Percentiles rank a stretch among this genome's conserved stretches.
Evolutionary conservation across 2,113 vertebrate genomes (phyloP).

Genomic region (Ailuropoda melanoleuca): DNA sequence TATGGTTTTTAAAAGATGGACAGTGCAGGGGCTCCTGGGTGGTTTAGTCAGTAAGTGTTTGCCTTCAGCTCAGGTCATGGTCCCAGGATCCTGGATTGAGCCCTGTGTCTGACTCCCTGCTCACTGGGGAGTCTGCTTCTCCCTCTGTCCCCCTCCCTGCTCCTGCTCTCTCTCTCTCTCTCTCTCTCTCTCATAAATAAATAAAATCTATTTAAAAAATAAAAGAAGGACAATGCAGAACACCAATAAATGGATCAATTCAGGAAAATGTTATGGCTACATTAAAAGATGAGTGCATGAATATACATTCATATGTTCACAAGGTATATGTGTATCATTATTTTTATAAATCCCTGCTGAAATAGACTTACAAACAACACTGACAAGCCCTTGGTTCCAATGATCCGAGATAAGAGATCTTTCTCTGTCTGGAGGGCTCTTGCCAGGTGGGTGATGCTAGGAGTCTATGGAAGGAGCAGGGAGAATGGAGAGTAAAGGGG

Average conservation of each 20-base stretch:
- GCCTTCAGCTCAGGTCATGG: neutral
- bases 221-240: neutral
- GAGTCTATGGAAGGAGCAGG: neutral
- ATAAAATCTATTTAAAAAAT: neutral
- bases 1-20: neutral
- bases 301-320: neutral
- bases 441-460: neutral
- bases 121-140: neutral
- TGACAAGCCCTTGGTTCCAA: neutral
- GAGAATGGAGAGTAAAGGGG: neutral
- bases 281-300: neutral
- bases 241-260: neutral
- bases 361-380: neutral
- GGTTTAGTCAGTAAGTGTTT: neutral
- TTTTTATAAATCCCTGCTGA: neutral
- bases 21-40: neutral
- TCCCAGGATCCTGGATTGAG: neutral
- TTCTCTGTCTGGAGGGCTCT: neutral
- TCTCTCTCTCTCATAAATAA: neutral
- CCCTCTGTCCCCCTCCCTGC: neutral
- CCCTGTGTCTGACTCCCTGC: neutral
- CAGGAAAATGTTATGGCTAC: neutral
- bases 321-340: neutral
- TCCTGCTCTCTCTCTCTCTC: neutral
- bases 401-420: neutral